Evolutionary conservation across 2,113 vertebrate species (phyloP).

Genomic region (Pachycephala philippinensis): DNA sequence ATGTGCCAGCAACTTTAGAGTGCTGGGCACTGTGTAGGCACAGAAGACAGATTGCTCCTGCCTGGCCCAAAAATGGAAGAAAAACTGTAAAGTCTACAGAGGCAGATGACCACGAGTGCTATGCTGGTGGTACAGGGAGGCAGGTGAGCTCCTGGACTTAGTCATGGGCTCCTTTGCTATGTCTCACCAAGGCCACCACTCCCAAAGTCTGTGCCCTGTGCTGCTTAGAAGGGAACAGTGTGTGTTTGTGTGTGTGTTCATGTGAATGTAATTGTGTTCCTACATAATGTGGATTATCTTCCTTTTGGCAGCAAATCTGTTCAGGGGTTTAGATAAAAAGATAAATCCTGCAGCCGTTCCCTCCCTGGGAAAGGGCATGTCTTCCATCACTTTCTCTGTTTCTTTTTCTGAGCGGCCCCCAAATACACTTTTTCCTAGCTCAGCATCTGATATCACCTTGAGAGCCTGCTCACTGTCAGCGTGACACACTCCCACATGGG

Average conservation of each 20-base stretch:
- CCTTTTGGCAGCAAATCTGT: constrained; percentile 20
- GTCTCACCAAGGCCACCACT: background rate
- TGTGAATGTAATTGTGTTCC: constrained; percentile 52
- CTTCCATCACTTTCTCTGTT: background rate
- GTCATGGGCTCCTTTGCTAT: background rate
- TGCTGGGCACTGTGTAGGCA: background rate
- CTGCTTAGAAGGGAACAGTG: constrained; percentile 10
- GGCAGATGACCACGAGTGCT: background rate
- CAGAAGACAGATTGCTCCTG: background rate
- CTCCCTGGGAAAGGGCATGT: background rate
- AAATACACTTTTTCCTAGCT: background rate
- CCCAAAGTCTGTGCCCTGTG: background rate
- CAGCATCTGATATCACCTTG: background rate
- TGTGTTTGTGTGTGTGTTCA: constrained; percentile 45
- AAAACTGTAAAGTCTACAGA: background rate
- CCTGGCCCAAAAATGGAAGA: background rate
- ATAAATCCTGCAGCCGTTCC: background rate
- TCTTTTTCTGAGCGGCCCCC: background rate
- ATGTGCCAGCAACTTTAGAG: background rate
- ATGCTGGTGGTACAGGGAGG: background rate
- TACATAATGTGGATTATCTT: constrained; percentile 52
- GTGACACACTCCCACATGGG: fast-evolving
- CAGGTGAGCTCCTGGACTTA: background rate
- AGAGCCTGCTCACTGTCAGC: background rate
- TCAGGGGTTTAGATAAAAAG: constrained; percentile 32